These are phyloP conservation scores for Melanotaenia boesemani DNA, from an alignment of 2,797 vertebrate species.

Conservation along the genomic window DNA sequence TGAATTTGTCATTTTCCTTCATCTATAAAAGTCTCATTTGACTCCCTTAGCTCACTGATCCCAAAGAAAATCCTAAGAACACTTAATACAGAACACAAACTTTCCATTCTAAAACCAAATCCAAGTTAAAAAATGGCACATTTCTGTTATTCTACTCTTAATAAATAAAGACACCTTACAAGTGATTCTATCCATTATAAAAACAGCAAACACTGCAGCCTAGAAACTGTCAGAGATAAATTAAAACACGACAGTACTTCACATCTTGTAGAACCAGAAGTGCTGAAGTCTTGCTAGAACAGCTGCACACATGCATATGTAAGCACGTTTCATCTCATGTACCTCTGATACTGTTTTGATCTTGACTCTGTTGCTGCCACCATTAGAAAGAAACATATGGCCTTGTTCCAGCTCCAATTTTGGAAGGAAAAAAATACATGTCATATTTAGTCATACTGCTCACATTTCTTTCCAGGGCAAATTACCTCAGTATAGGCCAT, in stretches of 20 bases:
- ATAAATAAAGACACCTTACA: not conserved
- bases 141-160: not conserved
- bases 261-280: not conserved
- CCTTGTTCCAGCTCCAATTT: slow-evolving; percentile 25
- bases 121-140: not conserved
- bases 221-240: not conserved
- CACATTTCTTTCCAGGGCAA: slow-evolving; percentile 37
- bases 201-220: not conserved
- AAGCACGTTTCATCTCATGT: slow-evolving; percentile 7
- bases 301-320: not conserved
- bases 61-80: not conserved
- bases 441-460: slow-evolving; percentile 44
- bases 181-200: not conserved
- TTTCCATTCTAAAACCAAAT: not conserved
- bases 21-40: slow-evolving; percentile 14
- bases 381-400: slow-evolving; percentile 41
- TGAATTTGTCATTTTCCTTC: slow-evolving; percentile 22
- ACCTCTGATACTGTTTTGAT: not conserved
- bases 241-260: not conserved
- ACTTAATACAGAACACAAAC: not conserved
- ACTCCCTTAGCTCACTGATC: not conserved
- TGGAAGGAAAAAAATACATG: slow-evolving; percentile 4
- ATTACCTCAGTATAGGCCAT: slow-evolving; percentile 41
- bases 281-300: not conserved
- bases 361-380: slow-evolving; percentile 22